Base-by-base conservation (phyloP, 1,140 invertebrate genomes). In the Lucilia sericata region DNA sequence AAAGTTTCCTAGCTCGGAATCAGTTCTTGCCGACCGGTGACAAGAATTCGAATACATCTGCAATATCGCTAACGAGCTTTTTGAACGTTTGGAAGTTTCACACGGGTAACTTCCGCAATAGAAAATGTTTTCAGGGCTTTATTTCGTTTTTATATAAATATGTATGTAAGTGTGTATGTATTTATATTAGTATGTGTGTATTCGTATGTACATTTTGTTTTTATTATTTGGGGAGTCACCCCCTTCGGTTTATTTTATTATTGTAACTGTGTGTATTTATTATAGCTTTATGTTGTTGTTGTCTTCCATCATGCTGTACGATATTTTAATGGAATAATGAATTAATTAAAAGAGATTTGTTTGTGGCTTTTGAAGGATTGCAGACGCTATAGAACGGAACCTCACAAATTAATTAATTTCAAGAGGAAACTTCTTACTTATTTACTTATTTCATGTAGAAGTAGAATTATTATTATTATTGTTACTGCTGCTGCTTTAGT, bases 301-400 rank as follows among this genome's bases (percentile, higher is more conserved):
- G 76, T 25, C 19, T 49, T 80, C 76, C 19, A 49, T 51, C 76
- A 21, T 47, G n/a, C 12, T 49, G 76, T 51, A 80, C 42, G 9
- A 80, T 80, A 80, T 80, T 80, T 80, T 80, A 80, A 80, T 80
- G 42, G 76, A 80, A 80, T 80, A 80, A 51, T 80, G 76, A 80
- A 80, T 51, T 80, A 80, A 80, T 80, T 80, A 80, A 80, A 80
- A 80, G 76, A 80, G 76, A 80, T 80, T 80, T 80, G 76, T 80
- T 80, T 80, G 76, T 80, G 76, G 76, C 76, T 80, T 80, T 80
- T 80, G 76, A 80, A 80, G 42, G 76, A 80, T 80, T 80, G 76
- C 42, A 80, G 42, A 80, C 76, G 76, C 76, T 80, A 51, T 49
- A 49, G 76, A 80, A 80, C 42, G 76, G 76, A 49, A 80, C 76